Conservation (phyloP, 1,140 invertebrate genomes). For the Aphaenogaster ashmeadi region DNA sequence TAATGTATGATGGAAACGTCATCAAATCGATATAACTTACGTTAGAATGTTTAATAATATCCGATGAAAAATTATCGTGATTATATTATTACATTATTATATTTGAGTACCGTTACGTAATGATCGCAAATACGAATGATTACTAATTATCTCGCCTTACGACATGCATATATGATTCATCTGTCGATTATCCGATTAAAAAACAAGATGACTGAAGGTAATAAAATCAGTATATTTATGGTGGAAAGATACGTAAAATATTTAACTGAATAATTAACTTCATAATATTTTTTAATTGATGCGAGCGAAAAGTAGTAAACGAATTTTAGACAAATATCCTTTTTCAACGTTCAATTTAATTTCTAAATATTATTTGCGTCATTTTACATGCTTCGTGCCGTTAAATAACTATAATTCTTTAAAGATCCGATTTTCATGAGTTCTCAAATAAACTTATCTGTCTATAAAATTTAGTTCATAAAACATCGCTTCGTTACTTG, state of each 20-base stretch:
- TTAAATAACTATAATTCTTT: background rate
- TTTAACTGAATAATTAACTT: background rate
- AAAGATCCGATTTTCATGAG: background rate
- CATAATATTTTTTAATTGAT: background rate
- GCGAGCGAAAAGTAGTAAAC: background rate
- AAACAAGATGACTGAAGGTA: background rate
- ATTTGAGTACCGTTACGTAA: conserved; percentile 20
- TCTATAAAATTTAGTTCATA: background rate
- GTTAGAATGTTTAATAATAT: conserved; percentile 1
- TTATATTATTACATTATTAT: background rate
- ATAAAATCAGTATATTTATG: conserved; percentile 1
- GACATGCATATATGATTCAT: background rate
- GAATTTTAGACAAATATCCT: background rate
- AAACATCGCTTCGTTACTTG: background rate
- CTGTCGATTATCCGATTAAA: background rate
- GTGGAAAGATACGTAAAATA: background rate
- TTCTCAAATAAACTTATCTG: background rate
- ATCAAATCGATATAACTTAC: background rate
- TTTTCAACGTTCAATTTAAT: background rate
- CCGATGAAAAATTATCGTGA: background rate
- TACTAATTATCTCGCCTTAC: background rate
- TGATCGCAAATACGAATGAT: background rate
- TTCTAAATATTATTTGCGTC: background rate
- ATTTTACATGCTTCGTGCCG: background rate
- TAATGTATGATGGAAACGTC: background rate